These are phyloP conservation scores for Drosophila paracracens DNA, from an alignment of 2,888 invertebrate species.

Conservation along the genomic window DNA sequence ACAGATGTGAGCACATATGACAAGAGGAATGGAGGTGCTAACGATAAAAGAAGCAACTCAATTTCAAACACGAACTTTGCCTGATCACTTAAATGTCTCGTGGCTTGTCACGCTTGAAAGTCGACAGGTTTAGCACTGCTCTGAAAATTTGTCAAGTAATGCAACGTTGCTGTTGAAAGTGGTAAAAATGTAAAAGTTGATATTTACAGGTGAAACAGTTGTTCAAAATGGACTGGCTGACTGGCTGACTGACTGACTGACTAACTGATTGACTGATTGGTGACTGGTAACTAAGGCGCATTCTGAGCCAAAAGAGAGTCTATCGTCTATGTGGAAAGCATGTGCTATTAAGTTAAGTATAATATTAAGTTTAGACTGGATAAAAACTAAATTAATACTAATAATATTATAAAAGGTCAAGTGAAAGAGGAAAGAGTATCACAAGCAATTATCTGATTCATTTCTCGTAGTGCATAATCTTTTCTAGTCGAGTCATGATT, in stretches of 20 bases:
- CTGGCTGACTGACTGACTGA: too few species aligned
- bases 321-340: background rate
- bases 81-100: slow-evolving; percentile 5
- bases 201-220: background rate
- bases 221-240: background rate
- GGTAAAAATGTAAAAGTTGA: background rate
- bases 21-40: background rate
- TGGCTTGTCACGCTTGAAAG: background rate
- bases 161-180: background rate
- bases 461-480: background rate
- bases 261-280: background rate
- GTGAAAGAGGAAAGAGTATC: background rate
- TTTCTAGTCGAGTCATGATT: background rate
- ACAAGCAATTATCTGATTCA: background rate
- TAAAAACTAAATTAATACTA: background rate
- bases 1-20: slow-evolving; percentile 3
- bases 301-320: background rate
- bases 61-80: slow-evolving; percentile 1
- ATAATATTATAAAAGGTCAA: background rate
- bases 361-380: background rate
- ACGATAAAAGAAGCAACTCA: background rate
- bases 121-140: background rate
- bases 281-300: background rate
- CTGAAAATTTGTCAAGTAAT: background rate
- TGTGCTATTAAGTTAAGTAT: background rate